A percentile compares a stretch with the other conserved stretches of the same genome.
Conservation (phyloP, 2,113 vertebrate genomes). For the Garra rufa region DNA sequence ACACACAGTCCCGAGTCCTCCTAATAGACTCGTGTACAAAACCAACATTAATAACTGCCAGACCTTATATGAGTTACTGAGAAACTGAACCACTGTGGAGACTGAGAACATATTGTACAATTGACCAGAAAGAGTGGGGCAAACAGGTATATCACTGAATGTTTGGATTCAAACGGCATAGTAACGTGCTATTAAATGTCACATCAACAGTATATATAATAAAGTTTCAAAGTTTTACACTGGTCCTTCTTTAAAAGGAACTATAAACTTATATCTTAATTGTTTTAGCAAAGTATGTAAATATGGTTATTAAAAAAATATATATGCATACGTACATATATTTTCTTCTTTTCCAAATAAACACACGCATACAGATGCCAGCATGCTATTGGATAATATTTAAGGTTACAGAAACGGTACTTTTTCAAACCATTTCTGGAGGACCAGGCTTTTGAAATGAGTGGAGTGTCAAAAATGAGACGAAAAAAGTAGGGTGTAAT, state of each 20-base stretch:
- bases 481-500: neutral
- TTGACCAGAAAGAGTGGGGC: neutral
- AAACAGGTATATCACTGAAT: neutral
- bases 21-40: constrained; percentile 25
- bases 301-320: constrained; percentile 42
- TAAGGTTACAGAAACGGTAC: constrained; percentile 3
- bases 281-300: constrained; percentile 55
- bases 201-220: constrained; percentile 8
- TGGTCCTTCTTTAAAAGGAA: constrained; percentile 28
- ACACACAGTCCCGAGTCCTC: constrained; percentile 27
- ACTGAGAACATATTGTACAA: neutral
- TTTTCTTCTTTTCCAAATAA: constrained; percentile 30
- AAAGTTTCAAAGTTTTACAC: constrained; percentile 4
- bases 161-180: constrained; percentile 25
- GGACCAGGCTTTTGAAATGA: constrained; percentile 23
- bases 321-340: constrained; percentile 41
- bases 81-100: neutral
- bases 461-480: neutral
- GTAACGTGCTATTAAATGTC: constrained; percentile 31
- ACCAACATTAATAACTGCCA: constrained; percentile 18
- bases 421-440: constrained; percentile 15
- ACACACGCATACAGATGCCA: constrained; percentile 38
- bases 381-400: constrained; percentile 34
- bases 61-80: constrained; percentile 16
- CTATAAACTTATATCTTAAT: constrained; percentile 29